Evolutionary conservation across 1,140 invertebrate species (phyloP), one percentile per base, ranked within the genome.

Genomic region (Drosophila ambigua): DNA sequence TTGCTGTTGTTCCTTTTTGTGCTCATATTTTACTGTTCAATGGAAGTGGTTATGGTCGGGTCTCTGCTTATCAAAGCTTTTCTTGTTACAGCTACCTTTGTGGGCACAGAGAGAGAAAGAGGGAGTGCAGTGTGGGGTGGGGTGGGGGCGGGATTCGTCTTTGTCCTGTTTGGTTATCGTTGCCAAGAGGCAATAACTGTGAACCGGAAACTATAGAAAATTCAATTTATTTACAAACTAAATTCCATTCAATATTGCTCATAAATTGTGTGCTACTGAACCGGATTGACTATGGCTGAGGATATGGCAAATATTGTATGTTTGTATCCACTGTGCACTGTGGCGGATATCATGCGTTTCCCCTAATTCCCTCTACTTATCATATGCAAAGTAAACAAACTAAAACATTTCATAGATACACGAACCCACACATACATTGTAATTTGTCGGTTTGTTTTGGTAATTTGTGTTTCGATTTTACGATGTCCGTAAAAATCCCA

Each of bases 41-140:
- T 67, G 65, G 26, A 53, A 51, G 61, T 53, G 61, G 43, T 69
- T 81, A 41, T 11, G 11, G 35, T 13, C 26, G 31, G 31, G 31
- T 31, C 46, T 55, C 46, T 63, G 79, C 69, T 82, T 82, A 82
- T 78, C 79, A 82, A 67, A 71, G 79, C 79, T 82, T 82, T 82
- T 45, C 43, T 59, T 82, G 61, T 75, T 74, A 51, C 68, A 65
- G 28, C 43, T 77, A 46, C 39, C 54, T 35, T 51, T 41, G 24
- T 11, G 7, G 8, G 3, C 13, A 44, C 6, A 35, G 7, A 24
- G 5, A 15, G 28, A 26, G 28, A 39, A 9, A 4, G 35, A 0
- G 35, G 35, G 3, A 13, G 8, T 39, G 31, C 16, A 7, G n/a
- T 4, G 45, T 5, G 6, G n/a, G 2, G 45, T 5, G 6, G 15